phyloP scores from a whole-genome alignment of 2,797 vertebrate species.

The Chelidonichthys spinosus region DNA sequence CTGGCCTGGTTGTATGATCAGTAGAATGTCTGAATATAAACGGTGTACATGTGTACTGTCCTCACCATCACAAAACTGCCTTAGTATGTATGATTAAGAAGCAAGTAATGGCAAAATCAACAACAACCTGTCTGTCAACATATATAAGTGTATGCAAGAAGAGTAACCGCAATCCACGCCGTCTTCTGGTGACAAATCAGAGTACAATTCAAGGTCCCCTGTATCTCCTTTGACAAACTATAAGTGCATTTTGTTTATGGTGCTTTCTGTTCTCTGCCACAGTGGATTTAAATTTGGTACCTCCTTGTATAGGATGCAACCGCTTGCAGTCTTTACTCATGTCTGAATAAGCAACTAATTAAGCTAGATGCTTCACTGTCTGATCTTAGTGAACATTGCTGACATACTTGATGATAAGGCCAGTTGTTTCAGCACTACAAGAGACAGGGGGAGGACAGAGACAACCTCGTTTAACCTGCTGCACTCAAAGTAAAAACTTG shows the following conservation, averaged over 20 bases:
- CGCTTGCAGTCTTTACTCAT: not conserved
- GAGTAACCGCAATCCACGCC: not conserved
- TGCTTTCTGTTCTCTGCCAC: not conserved
- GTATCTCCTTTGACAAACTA: too few relatives aligned
- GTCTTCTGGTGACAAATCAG: slow-evolving; percentile 33
- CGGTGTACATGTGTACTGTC: not conserved
- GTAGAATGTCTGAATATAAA: not conserved
- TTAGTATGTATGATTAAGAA: not conserved
- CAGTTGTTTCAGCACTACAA: not conserved
- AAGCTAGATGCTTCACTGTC: not conserved
- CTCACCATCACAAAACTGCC: not conserved
- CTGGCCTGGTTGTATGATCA: too few relatives aligned
- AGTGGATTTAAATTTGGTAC: not conserved
- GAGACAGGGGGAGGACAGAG: not conserved
- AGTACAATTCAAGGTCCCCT: not conserved
- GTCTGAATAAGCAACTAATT: not conserved
- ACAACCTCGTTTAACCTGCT: not conserved
- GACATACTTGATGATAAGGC: not conserved
- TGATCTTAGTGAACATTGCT: not conserved
- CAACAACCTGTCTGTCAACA: not conserved
- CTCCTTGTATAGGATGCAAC: not conserved
- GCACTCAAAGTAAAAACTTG: not conserved
- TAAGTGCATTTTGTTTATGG: not conserved
- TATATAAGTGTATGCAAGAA: not conserved
- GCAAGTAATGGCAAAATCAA: not conserved